Percentiles rank a stretch among this genome's conserved stretches.
phyloP scores from a whole-genome alignment of 1,140 invertebrate species.

The Tetraneura akinire region DNA sequence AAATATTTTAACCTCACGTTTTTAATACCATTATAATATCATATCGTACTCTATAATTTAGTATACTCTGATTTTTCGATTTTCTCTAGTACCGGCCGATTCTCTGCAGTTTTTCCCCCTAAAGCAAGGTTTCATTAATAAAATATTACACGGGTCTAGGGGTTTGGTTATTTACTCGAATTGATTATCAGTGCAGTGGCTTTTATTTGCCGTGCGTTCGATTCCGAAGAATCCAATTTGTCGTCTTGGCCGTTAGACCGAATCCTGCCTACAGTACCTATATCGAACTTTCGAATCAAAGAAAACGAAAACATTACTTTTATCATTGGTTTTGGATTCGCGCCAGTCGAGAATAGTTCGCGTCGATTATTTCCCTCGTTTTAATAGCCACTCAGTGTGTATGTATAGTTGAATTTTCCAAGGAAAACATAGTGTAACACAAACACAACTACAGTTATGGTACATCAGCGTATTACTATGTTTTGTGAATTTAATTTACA shows the following conservation, averaged over 20 bases:
- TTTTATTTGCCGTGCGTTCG: conserved; percentile 25
- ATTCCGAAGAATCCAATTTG: conserved; percentile 19
- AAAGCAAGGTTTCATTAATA: conserved; percentile 35
- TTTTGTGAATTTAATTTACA: not conserved
- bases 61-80: too few species aligned
- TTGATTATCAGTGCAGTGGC: conserved; percentile 28
- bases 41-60: too few species aligned
- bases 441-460: not conserved
- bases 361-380: conserved; percentile 10
- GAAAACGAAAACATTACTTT: conserved; percentile 31
- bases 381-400: not conserved
- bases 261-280: too few species aligned
- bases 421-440: not conserved
- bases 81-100: not conserved
- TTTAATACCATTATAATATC: not conserved
- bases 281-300: not conserved
- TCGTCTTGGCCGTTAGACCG: conserved; percentile 15
- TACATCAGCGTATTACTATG: too few species aligned
- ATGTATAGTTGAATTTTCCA: not conserved
- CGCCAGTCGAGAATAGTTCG: not conserved
- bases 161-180: conserved; percentile 34
- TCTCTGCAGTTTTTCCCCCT: not conserved
- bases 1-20: not conserved
- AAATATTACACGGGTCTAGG: not conserved
- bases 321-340: not conserved